These are phyloP conservation scores for Noctilio leporinus DNA, from an alignment of 2,113 vertebrate genomes.

Conservation along the genomic window DNA sequence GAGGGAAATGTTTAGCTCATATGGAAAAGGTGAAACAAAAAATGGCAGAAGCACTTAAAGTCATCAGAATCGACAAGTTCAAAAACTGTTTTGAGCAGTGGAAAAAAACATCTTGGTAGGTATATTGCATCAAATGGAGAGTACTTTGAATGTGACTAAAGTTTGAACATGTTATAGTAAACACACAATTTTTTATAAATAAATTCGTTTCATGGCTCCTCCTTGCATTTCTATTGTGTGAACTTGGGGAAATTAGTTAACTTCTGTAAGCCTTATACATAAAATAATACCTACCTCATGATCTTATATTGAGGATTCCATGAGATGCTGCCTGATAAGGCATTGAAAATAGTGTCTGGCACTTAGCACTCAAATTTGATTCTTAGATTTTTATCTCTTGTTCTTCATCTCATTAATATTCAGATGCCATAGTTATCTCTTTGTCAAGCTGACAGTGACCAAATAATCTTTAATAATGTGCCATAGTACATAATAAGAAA, in stretches of 20 bases:
- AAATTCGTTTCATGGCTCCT: too few relatives aligned
- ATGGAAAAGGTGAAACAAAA: too few relatives aligned
- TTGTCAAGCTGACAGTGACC: neutral
- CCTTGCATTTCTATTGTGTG: neutral
- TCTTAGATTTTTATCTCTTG: slow-evolving; percentile 12
- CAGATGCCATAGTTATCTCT: neutral
- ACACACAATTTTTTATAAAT: too few relatives aligned
- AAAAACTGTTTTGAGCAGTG: too few relatives aligned
- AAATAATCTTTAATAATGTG: neutral
- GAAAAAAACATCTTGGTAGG: too few relatives aligned
- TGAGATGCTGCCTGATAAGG: neutral
- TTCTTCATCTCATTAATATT: neutral
- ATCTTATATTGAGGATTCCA: neutral
- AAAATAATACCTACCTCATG: neutral
- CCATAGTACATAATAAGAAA: neutral
- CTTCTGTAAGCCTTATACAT: neutral
- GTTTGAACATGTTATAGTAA: too few relatives aligned
- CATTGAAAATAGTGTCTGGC: neutral
- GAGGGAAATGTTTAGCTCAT: too few relatives aligned
- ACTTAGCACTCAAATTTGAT: neutral
- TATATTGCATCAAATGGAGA: too few relatives aligned
- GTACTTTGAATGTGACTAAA: too few relatives aligned
- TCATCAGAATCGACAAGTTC: too few relatives aligned
- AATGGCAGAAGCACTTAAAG: too few relatives aligned
- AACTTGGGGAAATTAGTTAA: neutral